Percentiles rank a stretch among this genome's conserved stretches.
These are phyloP conservation scores for Drymonia ruficornis DNA, from an alignment of 2,888 invertebrate genomes.

Conservation along the genomic window DNA sequence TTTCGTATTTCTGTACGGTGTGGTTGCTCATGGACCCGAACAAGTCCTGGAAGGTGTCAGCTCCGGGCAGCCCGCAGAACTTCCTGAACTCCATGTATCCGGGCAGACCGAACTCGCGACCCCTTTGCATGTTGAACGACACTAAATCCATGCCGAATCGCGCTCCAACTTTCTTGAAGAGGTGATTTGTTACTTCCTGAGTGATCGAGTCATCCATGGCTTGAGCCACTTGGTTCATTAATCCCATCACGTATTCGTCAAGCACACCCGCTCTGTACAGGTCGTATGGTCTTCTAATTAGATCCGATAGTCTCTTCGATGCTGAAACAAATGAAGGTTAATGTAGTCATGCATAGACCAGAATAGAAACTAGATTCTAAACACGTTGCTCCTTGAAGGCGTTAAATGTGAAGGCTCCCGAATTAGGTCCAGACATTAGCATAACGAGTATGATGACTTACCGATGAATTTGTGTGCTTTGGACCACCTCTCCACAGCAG, in stretches of 20 bases:
- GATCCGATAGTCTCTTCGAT: conserved; percentile 93
- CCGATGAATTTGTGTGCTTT: conserved; percentile 97
- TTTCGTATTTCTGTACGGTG: conserved; percentile 92
- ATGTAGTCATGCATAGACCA: background rate
- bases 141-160: conserved; percentile 95
- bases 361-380: background rate
- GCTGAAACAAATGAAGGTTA: conserved; percentile 81
- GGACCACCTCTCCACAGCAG: conserved; percentile 96
- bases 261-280: conserved; percentile 95
- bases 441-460: conserved; percentile 57
- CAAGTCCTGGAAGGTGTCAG: conserved; percentile 91
- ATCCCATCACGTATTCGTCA: conserved; percentile 96
- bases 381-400: background rate
- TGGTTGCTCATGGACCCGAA: conserved; percentile 95
- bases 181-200: conserved; percentile 94
- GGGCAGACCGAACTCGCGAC: conserved; percentile 95
- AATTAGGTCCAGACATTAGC: conserved; percentile 5
- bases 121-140: conserved; percentile 96
- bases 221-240: conserved; percentile 97
- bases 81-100: conserved; percentile 97
- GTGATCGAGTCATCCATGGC: conserved; percentile 98
- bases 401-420: conserved; percentile 4
- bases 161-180: conserved; percentile 93
- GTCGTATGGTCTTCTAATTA: conserved; percentile 95
- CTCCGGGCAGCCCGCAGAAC: conserved; percentile 93